Conservation (phyloP, 2,113 vertebrate species). For the Plectropomus leopardus region DNA sequence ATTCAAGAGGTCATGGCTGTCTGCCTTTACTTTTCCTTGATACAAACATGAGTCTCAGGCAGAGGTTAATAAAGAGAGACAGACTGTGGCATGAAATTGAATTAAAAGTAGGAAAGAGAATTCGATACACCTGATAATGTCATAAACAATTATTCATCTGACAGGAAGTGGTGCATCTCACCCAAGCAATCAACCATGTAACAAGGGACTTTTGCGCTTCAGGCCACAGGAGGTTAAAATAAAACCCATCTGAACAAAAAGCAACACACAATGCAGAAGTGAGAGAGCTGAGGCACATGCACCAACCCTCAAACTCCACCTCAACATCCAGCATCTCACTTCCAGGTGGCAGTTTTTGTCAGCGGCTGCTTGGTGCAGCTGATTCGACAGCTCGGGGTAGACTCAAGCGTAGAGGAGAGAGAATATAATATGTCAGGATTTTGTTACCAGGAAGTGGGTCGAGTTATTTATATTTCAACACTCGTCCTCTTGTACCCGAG, state of each 20-base stretch:
- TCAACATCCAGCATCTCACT: conserved; percentile 52
- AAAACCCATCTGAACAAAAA: conserved; percentile 4
- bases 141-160: background rate
- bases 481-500: conserved; percentile 62
- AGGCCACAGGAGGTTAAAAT: background rate
- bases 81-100: background rate
- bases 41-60: background rate
- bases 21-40: background rate
- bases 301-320: conserved; percentile 7
- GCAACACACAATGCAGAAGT: conserved; percentile 52
- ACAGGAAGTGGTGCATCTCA: background rate
- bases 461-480: conserved; percentile 87
- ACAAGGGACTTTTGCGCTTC: background rate
- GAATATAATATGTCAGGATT: conserved; percentile 76
- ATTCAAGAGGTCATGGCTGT: conserved; percentile 1
- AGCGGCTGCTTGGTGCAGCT: background rate
- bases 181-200: background rate
- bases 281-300: conserved; percentile 23
- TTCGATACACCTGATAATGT: background rate
- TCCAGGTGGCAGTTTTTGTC: conserved; percentile 52
- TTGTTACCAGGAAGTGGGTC: conserved; percentile 86
- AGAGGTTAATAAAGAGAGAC: background rate
- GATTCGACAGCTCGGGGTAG: conserved; percentile 41
- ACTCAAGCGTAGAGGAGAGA: conserved; percentile 51
- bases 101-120: background rate